Percentiles rank a stretch among this genome's conserved stretches.
Evolutionary conservation across 2,113 vertebrate genomes (phyloP).

Genomic region (Oriolus oriolus): DNA sequence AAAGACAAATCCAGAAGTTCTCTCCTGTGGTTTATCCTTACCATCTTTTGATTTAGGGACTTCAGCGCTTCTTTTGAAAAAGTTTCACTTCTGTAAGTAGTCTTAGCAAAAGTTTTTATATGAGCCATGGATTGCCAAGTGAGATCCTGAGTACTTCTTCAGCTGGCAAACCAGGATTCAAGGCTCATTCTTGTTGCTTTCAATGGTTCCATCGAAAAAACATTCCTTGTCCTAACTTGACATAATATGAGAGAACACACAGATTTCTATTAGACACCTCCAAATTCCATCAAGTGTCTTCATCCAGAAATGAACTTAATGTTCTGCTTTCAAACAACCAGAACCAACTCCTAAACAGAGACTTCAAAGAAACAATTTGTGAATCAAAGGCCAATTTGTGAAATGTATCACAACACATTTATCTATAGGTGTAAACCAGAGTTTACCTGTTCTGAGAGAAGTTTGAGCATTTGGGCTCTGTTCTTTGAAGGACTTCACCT

Average conservation of each 20-base stretch:
- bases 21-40: conserved; percentile 5
- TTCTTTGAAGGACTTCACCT: background rate
- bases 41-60: background rate
- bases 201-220: background rate
- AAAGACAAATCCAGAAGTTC: conserved; percentile 33
- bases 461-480: background rate
- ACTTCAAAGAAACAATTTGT: background rate
- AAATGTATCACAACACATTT: background rate
- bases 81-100: background rate
- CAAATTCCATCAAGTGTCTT: background rate
- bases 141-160: background rate
- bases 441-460: background rate
- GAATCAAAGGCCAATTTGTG: background rate
- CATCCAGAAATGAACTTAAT: background rate
- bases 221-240: background rate
- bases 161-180: background rate
- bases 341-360: background rate
- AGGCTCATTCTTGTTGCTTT: background rate
- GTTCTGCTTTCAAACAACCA: background rate
- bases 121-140: background rate
- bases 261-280: background rate
- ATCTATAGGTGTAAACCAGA: background rate
- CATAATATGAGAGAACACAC: background rate
- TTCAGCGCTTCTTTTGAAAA: background rate
- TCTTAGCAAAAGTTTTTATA: background rate